Percentiles rank a stretch among this genome's conserved stretches.
Evolutionary conservation across 2,113 vertebrate species (phyloP).

Genomic region (Phaethornis superciliosus): DNA sequence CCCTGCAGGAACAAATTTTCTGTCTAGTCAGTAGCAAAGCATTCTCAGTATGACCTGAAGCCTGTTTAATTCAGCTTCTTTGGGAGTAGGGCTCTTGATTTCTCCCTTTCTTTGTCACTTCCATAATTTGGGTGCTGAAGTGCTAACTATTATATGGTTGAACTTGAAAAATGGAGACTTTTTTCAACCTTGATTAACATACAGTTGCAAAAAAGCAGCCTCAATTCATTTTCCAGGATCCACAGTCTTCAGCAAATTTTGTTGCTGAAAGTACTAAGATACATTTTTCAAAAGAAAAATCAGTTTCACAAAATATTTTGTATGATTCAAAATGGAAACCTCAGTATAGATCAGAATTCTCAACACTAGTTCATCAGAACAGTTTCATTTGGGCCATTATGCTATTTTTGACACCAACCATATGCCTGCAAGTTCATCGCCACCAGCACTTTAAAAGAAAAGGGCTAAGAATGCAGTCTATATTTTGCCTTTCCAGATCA

Average conservation of each 20-base stretch:
- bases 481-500: not conserved
- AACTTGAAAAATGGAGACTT: constrained; percentile 44
- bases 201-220: constrained; percentile 43
- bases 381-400: not conserved
- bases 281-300: not conserved
- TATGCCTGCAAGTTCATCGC: not conserved
- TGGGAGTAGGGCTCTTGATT: constrained; percentile 46
- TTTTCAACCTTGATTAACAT: constrained; percentile 54
- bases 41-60: constrained; percentile 40
- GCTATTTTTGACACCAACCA: not conserved
- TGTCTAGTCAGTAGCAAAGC: constrained; percentile 39
- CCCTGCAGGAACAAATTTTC: constrained; percentile 45
- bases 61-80: constrained; percentile 51
- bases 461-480: not conserved
- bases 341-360: not conserved
- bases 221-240: constrained; percentile 31
- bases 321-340: not conserved
- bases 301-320: not conserved
- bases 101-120: constrained; percentile 48
- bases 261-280: constrained; percentile 4
- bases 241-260: not conserved
- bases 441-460: not conserved
- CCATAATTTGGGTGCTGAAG: constrained; percentile 62
- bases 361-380: not conserved
- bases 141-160: constrained; percentile 60